Evolutionary conservation across 1,140 invertebrate species (phyloP).

Genomic region (Drosophila pseudoobscura): DNA sequence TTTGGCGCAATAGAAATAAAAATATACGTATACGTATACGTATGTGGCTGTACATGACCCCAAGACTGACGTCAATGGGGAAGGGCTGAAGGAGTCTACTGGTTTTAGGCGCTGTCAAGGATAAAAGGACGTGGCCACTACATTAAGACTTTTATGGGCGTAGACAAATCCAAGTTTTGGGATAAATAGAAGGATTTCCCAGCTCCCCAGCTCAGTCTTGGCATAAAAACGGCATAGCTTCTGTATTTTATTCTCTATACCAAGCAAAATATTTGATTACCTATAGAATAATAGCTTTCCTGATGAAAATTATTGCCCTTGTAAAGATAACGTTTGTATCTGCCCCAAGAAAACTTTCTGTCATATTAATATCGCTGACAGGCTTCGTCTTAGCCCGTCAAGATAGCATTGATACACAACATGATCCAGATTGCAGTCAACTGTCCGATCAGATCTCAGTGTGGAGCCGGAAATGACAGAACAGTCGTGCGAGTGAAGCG

Average conservation of each 20-base stretch:
- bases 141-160: slow-evolving; percentile 9
- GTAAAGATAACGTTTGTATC: no score
- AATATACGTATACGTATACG: slow-evolving; percentile 9
- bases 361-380: slow-evolving; percentile 14
- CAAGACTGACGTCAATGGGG: slow-evolving; percentile 56
- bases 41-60: slow-evolving; percentile 11
- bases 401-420: slow-evolving; percentile 21
- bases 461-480: slow-evolving; percentile 41
- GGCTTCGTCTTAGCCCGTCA: slow-evolving; percentile 17
- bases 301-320: no score
- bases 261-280: no score
- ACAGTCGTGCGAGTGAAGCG: slow-evolving; percentile 29
- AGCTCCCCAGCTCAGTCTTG: no score
- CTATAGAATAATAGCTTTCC: no score
- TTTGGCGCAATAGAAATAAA: slow-evolving; percentile 18
- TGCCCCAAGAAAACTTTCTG: not conserved
- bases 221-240: no score
- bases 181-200: no score
- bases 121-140: slow-evolving; percentile 2
- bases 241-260: no score
- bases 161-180: not conserved
- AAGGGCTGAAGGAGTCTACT: slow-evolving; percentile 27
- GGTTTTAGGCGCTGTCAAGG: slow-evolving; percentile 16
- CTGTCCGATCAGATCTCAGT: slow-evolving; percentile 10
- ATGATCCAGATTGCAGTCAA: slow-evolving; percentile 18